These are phyloP conservation scores for Drosophila willistoni DNA, from an alignment of 1,140 invertebrate species.

Conservation along the genomic window DNA sequence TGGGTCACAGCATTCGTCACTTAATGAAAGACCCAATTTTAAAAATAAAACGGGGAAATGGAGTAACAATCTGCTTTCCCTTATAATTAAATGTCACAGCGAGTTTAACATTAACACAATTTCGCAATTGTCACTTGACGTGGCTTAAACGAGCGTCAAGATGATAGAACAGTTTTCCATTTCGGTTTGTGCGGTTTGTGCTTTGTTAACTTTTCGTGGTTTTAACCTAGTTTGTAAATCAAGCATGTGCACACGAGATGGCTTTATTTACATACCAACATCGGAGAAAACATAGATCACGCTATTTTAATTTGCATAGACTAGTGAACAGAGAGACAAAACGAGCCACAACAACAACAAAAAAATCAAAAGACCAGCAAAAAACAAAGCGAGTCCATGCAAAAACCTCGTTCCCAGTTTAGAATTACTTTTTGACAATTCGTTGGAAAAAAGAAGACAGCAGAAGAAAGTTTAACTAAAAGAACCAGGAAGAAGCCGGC, in stretches of 20 bases:
- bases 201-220: constrained; percentile 7
- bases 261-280: constrained; percentile 14
- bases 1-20: constrained; percentile 50
- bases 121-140: constrained; percentile 58
- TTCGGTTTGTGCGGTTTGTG: background rate
- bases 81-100: constrained; percentile 65
- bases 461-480: constrained; percentile 15
- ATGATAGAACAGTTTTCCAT: constrained; percentile 2
- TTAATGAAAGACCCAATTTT: constrained; percentile 16
- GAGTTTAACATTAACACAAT: constrained; percentile 42
- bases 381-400: constrained; percentile 9
- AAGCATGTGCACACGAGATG: constrained; percentile 10
- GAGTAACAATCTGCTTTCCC: constrained; percentile 16
- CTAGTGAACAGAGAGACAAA: constrained; percentile 33
- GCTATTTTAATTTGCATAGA: constrained; percentile 71
- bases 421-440: constrained; percentile 30
- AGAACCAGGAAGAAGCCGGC: constrained; percentile 9
- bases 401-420: constrained; percentile 9
- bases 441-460: background rate
- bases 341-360: background rate
- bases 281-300: constrained; percentile 39
- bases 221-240: constrained; percentile 10
- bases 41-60: constrained; percentile 11
- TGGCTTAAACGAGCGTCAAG: constrained; percentile 17
- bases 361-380: background rate